A percentile compares a stretch with the other conserved stretches of the same genome.
phyloP scores from a whole-genome alignment of 2,888 invertebrate genomes.

The Mesopsocus fuscifrons region DNA sequence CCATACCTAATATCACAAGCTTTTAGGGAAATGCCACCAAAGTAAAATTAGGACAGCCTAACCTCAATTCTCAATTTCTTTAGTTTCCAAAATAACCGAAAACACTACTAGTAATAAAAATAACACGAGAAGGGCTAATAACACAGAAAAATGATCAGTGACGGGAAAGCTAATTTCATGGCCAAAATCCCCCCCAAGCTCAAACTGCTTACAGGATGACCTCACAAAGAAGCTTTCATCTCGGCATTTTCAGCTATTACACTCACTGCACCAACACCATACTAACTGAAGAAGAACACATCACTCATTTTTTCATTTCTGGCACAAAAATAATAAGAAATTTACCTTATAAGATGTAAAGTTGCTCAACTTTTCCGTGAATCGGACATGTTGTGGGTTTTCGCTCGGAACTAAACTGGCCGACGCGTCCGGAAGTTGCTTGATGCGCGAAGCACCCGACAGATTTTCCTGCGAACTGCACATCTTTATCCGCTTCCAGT shows the following conservation, averaged over 20 bases:
- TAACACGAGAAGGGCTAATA: neutral
- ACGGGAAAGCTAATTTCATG: neutral
- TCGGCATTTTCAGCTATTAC: no score
- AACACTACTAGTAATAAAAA: no score
- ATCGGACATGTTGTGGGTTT: neutral
- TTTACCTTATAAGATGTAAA: neutral
- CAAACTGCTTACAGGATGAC: neutral
- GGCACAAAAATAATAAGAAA: neutral
- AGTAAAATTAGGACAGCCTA: conserved; percentile 1
- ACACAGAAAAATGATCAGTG: no score
- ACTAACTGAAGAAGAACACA: no score
- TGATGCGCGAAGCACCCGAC: no score
- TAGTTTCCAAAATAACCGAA: neutral
- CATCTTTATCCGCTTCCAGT: no score
- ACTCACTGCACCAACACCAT: no score
- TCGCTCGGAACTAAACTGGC: neutral
- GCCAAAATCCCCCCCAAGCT: neutral
- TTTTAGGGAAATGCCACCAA: conserved; percentile 2
- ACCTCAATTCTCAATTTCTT: neutral
- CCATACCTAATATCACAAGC: conserved; percentile 8
- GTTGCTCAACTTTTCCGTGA: no score
- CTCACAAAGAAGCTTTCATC: neutral
- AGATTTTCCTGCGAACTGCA: no score
- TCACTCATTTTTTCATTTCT: no score
- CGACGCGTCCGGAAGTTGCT: conserved; percentile 5